Percentiles rank a stretch among this genome's conserved stretches.
Conservation (phyloP, 2,888 invertebrate species). For the Heliconius cydno region DNA sequence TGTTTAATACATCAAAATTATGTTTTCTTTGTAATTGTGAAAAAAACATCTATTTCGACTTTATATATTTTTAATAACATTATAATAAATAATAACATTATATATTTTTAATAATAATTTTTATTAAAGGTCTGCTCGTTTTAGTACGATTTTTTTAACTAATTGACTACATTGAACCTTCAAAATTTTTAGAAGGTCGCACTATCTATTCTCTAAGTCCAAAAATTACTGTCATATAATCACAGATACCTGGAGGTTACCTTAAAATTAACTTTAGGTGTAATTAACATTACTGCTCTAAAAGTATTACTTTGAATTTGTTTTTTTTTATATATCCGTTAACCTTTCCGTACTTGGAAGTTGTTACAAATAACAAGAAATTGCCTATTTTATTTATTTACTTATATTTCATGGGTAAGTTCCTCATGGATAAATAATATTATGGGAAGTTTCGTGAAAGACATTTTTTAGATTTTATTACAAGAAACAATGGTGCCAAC, state of each 20-base stretch:
- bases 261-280: not conserved
- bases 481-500: not conserved
- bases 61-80: no score
- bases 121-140: no score
- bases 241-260: not conserved
- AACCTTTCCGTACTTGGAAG: not conserved
- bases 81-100: no score
- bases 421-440: not conserved
- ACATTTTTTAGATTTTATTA: not conserved
- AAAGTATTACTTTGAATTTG: not conserved
- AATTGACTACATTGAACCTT: not conserved
- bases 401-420: not conserved
- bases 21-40: no score
- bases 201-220: no score
- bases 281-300: not conserved
- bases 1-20: no score
- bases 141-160: not conserved
- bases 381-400: not conserved
- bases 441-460: not conserved
- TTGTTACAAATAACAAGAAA: not conserved
- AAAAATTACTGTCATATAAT: not conserved
- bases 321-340: not conserved
- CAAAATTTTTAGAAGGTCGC: no score
- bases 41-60: no score
- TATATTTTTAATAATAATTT: no score